These are phyloP conservation scores for Apodemus sylvaticus DNA, from an alignment of 2,113 vertebrate species.

Conservation along the genomic window DNA sequence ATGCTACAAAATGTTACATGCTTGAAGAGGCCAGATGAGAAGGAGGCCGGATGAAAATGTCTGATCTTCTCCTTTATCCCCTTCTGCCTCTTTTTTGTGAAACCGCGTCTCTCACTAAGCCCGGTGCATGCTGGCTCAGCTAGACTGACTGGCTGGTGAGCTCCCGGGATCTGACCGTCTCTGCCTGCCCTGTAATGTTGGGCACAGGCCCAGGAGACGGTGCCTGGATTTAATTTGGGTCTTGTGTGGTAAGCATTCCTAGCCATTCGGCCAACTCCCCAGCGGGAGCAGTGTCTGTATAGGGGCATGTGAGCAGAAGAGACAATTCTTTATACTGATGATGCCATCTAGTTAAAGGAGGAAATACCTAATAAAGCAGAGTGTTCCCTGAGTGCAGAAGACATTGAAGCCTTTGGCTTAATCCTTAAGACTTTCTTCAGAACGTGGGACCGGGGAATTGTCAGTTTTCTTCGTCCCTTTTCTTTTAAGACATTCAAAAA, in stretches of 20 bases:
- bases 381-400: conserved; percentile 2
- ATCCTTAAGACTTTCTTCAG: conserved; percentile 50
- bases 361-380: not conserved
- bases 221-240: not conserved
- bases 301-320: not conserved
- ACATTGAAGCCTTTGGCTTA: conserved; percentile 4
- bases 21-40: not conserved
- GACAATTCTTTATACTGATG: not conserved
- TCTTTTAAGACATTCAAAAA: conserved; percentile 48
- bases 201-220: no score
- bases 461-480: conserved; percentile 37
- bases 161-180: not conserved
- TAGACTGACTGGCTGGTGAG: no score
- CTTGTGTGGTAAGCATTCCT: not conserved
- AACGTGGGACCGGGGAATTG: not conserved
- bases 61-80: not conserved
- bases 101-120: not conserved
- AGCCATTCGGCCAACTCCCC: no score
- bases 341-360: conserved; percentile 4
- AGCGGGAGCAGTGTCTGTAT: not conserved
- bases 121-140: not conserved
- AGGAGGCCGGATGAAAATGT: not conserved
- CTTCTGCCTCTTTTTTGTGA: no score
- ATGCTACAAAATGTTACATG: not conserved
- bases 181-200: not conserved